Base-by-base conservation (phyloP, 2,113 vertebrate genomes). In the Thamnophis sirtalis region DNA sequence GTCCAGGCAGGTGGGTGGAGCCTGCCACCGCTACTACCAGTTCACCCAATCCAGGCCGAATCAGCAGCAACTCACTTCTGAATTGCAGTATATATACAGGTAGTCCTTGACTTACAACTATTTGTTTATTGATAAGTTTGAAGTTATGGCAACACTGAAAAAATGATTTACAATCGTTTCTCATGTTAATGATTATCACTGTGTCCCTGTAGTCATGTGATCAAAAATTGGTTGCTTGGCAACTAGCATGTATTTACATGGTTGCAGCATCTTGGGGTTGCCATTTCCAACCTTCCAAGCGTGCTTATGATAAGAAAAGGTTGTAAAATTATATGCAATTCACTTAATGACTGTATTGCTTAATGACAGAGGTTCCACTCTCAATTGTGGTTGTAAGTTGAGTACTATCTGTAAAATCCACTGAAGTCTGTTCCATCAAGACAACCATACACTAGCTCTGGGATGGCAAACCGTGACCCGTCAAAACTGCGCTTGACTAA, bases 381-480 rank as follows among this genome's bases (percentile, higher is more conserved):
- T 63, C 28, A 63, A n/a, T 63, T 13, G 10, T 63, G 60, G 4
- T n/a, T 63, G 11, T n/a, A 63, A 63, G 28, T 63, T 10, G 4
- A 63, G 26, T 0, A 53, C 84, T 19, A 80, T 19, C 38, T 73
- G 7, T 91, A 95, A 38, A 92, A 94, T 95, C 56, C 95, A 95
- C 80, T 17, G 22, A 84, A 92, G 21, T 95, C 94, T 95, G 94
- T 93, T 95, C 55, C 91, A 38, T 89, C 86, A 90, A 93, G 4
- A 28, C 93, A 95, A 92, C 3, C 48, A 95, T 93, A 90, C 92
- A 93, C 95, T 43, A 43, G 1, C 43, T 2, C 43, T 43, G 43
- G 1, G 43, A 43, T 43, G 43, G 43, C 43, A 43, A 43, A 43
- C 43, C n/a, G n/a, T n/a, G n/a, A n/a, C n/a, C n/a, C n/a, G n/a